Evolutionary conservation across 2,888 invertebrate species (phyloP).

Genomic region (Candidula unifasciata): DNA sequence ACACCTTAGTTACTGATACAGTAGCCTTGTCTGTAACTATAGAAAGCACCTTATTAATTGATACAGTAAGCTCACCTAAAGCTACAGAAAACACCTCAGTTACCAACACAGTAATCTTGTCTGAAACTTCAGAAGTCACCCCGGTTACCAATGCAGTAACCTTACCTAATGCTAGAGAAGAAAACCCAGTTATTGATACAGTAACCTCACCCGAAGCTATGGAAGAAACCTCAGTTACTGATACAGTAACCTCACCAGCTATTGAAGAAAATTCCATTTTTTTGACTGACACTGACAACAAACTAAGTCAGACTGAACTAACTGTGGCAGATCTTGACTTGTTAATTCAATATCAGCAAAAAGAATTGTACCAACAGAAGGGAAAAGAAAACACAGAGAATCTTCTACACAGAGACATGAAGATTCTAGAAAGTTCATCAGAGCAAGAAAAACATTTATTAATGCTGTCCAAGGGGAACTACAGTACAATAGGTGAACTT

Average conservation of each 20-base stretch:
- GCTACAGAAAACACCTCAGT: too few relatives aligned
- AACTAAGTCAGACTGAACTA: background rate
- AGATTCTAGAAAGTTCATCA: background rate
- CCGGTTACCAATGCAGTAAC: background rate
- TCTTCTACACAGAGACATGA: background rate
- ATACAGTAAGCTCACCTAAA: too few relatives aligned
- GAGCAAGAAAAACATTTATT: background rate
- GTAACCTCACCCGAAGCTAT: background rate
- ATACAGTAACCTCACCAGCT: background rate
- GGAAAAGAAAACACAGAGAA: background rate
- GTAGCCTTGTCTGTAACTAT: background rate
- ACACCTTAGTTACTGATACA: background rate
- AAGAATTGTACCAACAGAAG: background rate
- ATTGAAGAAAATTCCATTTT: background rate
- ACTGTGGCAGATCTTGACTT: slow-evolving; percentile 1
- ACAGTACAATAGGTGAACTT: too few relatives aligned
- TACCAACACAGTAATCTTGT: background rate
- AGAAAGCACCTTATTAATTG: background rate
- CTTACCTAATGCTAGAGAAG: too few relatives aligned
- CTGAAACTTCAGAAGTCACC: background rate
- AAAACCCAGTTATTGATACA: background rate
- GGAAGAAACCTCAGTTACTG: background rate
- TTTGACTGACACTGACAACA: background rate
- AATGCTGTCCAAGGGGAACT: too few relatives aligned
- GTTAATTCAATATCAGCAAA: background rate